Percentiles rank a stretch among this genome's conserved stretches.
Evolutionary conservation across 1,140 invertebrate species (phyloP).

Genomic region (Phthorimaea operculella): DNA sequence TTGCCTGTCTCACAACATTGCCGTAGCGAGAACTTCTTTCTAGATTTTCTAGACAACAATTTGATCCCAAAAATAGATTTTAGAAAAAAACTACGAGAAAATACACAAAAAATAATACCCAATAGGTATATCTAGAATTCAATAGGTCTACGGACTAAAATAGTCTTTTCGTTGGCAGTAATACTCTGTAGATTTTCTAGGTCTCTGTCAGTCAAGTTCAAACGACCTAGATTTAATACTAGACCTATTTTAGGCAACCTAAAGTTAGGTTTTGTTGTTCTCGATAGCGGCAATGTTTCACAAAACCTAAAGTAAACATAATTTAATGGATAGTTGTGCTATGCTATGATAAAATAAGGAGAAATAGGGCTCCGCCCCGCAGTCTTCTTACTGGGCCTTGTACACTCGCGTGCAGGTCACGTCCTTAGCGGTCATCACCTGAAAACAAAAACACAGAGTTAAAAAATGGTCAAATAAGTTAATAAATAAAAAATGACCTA

Average conservation of each 20-base stretch:
- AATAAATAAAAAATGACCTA: no score
- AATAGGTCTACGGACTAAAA: no score
- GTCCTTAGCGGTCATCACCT: slow-evolving; percentile 77
- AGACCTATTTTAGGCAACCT: no score
- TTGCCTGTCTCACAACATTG: neutral
- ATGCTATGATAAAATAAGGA: slow-evolving; percentile 42
- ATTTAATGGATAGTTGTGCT: slow-evolving; percentile 53
- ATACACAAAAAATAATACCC: no score
- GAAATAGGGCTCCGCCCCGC: slow-evolving; percentile 37
- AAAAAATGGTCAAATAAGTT: no score
- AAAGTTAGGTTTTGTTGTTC: no score
- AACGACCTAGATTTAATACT: no score
- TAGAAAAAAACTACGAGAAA: no score
- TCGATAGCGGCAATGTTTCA: neutral
- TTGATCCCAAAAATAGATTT: neutral
- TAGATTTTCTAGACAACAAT: neutral
- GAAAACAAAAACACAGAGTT: slow-evolving; percentile 32
- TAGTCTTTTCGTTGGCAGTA: no score
- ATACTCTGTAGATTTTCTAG: no score
- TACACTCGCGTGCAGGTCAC: slow-evolving; percentile 79
- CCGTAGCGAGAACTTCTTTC: neutral
- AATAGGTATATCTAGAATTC: no score
- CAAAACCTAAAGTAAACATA: slow-evolving; percentile 27
- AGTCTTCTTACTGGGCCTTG: slow-evolving; percentile 71
- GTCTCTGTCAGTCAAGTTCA: no score